A percentile compares a stretch with the other conserved stretches of the same genome.
Evolutionary conservation across 1,140 invertebrate genomes (phyloP).

Genomic region (Trichogramma pretiosum): DNA sequence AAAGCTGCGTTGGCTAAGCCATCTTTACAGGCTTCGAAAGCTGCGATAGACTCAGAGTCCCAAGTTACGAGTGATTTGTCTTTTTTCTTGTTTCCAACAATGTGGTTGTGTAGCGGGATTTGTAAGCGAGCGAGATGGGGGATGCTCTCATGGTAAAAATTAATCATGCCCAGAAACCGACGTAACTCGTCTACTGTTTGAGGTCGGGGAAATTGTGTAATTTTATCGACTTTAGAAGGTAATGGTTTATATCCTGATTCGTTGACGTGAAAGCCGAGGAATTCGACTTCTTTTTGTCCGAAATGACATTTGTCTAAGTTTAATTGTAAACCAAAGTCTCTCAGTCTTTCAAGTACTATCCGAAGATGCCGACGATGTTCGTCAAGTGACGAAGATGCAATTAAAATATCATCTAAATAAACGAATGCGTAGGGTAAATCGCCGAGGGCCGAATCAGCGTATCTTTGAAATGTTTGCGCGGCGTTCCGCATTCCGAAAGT

Average conservation of each 20-base stretch:
- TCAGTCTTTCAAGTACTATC: neutral
- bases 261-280: neutral
- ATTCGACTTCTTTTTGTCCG: neutral
- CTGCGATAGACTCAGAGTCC: neutral
- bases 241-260: constrained; percentile 1
- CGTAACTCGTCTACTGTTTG: constrained; percentile 10
- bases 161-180: too few species aligned
- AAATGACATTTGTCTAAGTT: neutral
- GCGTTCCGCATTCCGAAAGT: too few species aligned
- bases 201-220: constrained; percentile 9
- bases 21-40: neutral
- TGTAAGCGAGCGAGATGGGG: too few species aligned
- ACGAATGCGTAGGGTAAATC: too few species aligned
- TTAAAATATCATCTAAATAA: neutral
- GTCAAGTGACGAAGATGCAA: neutral
- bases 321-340: neutral
- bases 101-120: neutral
- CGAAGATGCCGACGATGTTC: neutral
- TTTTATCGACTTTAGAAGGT: neutral
- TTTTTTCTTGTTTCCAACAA: neutral
- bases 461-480: too few species aligned
- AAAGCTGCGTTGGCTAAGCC: neutral
- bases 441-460: too few species aligned
- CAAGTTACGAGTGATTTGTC: neutral
- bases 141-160: too few species aligned